Evolutionary conservation across 30 jellyfish, hydroid and myxozoan genomes (phyloP), one percentile per base, ranked within the genome.

Genomic region (Chrysaora quinquecirrha): DNA sequence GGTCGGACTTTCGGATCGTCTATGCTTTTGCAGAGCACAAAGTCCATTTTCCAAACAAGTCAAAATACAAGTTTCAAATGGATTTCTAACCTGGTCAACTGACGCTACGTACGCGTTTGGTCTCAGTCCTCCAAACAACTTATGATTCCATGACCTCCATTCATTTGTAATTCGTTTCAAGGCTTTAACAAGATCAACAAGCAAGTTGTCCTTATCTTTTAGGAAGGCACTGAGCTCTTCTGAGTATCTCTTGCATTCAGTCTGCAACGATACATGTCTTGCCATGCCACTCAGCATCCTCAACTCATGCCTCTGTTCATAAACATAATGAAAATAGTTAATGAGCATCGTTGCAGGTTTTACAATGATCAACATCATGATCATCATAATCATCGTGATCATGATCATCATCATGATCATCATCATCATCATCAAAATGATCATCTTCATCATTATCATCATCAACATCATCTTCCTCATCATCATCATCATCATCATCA

Each of bases 61-160:
- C n/a, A n/a, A n/a, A n/a, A n/a, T n/a, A n/a, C n/a, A n/a, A n/a
- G n/a, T n/a, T n/a, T n/a, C n/a, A n/a, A n/a, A n/a, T n/a, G n/a
- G n/a, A n/a, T n/a, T n/a, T 6, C 73, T 62, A 2, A 85, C 95
- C 75, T 85, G 95, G 30, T 85, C 95, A 73, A 85, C 84, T 3
- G 95, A 76, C 1, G 89, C 88, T 19, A 85, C 95, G 56, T 85
- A 85, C 9, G 89, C 89, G 25, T 73, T 85, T 0, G 95, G 84
- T 20, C 85, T 35, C 38, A 85, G 54, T 25, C 89, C 89, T 29
- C 95, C 95, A 85, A 73, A 85, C 20, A 73, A 23, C 62, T 85
- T 76, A 48, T 85, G 95, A 47, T 85, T 85, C 95, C 95, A 85
- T 24, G 85, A 69, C 48, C 89, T 65, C 95, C 95, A 85, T 64